These are phyloP conservation scores for Pterostichus niger DNA, from an alignment of 2,888 invertebrate species.

Conservation along the genomic window DNA sequence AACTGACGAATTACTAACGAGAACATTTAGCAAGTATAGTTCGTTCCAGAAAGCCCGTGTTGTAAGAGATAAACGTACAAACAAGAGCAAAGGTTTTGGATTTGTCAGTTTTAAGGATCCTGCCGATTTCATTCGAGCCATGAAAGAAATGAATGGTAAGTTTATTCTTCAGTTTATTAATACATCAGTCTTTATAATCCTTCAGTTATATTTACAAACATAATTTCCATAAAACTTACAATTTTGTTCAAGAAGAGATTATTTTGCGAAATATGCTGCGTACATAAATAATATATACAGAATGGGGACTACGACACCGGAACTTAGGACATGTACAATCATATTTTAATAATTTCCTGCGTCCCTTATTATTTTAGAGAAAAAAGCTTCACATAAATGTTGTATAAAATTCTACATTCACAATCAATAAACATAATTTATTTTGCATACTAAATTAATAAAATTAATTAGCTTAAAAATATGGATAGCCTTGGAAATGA, in stretches of 20 bases:
- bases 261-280: neutral
- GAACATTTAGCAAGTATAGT: constrained; percentile 96
- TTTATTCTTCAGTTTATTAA: constrained; percentile 68
- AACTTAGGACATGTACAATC: no score
- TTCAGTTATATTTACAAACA: constrained; percentile 36
- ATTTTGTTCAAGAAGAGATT: neutral
- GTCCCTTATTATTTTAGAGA: no score
- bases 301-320: neutral
- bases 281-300: constrained; percentile 5
- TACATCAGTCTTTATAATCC: constrained; percentile 39
- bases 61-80: constrained; percentile 96
- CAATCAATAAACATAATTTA: no score
- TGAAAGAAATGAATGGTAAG: constrained; percentile 99
- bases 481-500: no score
- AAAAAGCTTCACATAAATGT: no score
- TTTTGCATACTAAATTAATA: no score
- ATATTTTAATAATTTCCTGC: no score
- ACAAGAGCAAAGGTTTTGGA: constrained; percentile 99
- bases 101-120: constrained; percentile 99
- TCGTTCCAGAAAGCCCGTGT: constrained; percentile 97
- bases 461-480: no score
- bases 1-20: constrained; percentile 96
- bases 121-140: constrained; percentile 97
- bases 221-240: constrained; percentile 21
- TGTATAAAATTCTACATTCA: no score